Evolutionary conservation across 2,888 invertebrate species (phyloP), one percentile per base, ranked within the genome.

Genomic region (Neoitamus cyanurus): DNA sequence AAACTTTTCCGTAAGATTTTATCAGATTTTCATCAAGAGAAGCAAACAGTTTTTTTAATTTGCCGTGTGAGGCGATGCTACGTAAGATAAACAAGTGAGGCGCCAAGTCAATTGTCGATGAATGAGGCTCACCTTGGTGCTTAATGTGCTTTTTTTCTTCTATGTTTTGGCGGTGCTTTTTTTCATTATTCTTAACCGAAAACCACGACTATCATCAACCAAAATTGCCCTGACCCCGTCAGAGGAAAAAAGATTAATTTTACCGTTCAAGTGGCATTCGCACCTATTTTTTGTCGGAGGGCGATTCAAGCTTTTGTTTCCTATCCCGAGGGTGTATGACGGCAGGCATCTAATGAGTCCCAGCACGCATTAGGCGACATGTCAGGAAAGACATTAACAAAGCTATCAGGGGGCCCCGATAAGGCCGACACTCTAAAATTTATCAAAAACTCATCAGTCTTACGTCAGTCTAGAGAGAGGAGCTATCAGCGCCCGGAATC

Each of bases 401-500:
- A 80, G 58, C 78, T 30, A 80, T 42, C 42, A 46, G 30, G 34
- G 20, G 58, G 20, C 31, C 58, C 34, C 34, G 58, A 58, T 58
- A 58, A 48, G 31, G 31, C 48, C n/a, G 58, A 31, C 78, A 80
- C 78, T 80, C 58, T 31, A 80, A 58, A 80, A 58, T 58, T 80
- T 80, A 80, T 80, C 58, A 80, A 80, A 80, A 80, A 80, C 25
- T 80, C 58, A 80, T 80, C 58, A 20, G 78, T 80, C 78, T 80
- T 80, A 80, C 34, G 58, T 80, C 58, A 58, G 58, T 58, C 25
- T 58, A 20, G 42, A 42, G 42, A 42, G 42, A 42, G 48, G 25
- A 20, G 25, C 37, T 58, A 31, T 25, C 31, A 30, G 77, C 46
- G 30, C 7, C 48, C 77, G 28, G 78, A 31, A 15, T 20, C 20